Base-by-base conservation (phyloP, 92 coral and sea anemone genomes). In the Hydrozoanthus gracilis region DNA sequence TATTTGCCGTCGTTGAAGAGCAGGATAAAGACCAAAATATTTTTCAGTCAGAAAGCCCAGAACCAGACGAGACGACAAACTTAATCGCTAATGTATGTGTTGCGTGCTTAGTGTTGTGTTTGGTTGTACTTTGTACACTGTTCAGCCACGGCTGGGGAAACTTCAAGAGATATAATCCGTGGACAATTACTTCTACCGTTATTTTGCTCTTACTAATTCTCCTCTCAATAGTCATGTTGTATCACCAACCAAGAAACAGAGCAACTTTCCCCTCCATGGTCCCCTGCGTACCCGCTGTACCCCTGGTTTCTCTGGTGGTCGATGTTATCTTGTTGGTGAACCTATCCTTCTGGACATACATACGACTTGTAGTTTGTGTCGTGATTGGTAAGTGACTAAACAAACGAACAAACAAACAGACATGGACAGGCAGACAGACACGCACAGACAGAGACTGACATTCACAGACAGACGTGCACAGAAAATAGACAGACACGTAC, bases 181-280 rank as follows among this genome's bases (percentile, higher is more conserved):
- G 88, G 79, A 80, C 91, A 4, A 76, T 92, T 48, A 67, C 88
- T n/a, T 20, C 83, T 20, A 54, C 90, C 47, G n/a, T 88, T 50
- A 9, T 94, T 45, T 85, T 87, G 80, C 82, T 86, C 51, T 16
- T 89, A 18, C 49, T 86, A 47, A 86, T 91, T 6, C 47, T 93
- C 0, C 70, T 90, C 15, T 87, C 94, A n/a, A 54, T 92, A 51
- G 87, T 85, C 6, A 84, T 88, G 7, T 89, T 96, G 0, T 82
- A 66, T 20, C 64, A 45, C 13, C 94, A 93, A 64, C 99, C 99
- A n/a, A 86, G 89, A 83, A 93, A 92, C 89, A 51, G 79, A 51
- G 96, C 88, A 2, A 82, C 83, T 71, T 89, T 95, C 76, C 87
- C 93, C 17, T 96, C 88, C 88, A 96, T 93, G 95, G 95, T 95